These are phyloP conservation scores for Gryllus longicercus DNA, from an alignment of 2,888 invertebrate species.

Conservation along the genomic window DNA sequence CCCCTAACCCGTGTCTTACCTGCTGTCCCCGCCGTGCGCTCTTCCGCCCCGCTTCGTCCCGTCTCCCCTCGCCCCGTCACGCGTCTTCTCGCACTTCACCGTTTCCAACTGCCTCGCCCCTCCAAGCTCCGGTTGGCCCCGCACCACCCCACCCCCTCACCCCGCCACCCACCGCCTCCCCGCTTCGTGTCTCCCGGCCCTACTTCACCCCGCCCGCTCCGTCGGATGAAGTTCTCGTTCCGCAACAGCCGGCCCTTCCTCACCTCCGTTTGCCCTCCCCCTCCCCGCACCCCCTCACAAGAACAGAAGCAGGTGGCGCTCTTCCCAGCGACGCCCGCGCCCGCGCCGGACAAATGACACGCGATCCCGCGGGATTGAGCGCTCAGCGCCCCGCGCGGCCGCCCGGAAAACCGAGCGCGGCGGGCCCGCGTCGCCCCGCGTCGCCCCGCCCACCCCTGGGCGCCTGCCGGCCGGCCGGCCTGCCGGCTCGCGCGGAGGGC, in stretches of 20 bases:
- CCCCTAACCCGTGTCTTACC: no score
- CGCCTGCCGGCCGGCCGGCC: neutral
- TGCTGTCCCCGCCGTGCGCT: no score
- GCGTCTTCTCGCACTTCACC: no score
- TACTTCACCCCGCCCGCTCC: neutral
- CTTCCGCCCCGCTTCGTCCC: no score
- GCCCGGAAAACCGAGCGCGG: neutral
- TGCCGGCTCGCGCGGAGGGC: neutral
- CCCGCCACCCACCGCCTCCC: neutral
- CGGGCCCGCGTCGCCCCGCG: neutral
- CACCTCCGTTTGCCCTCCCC: neutral
- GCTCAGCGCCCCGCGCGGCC: constrained; percentile 23
- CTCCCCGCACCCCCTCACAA: neutral
- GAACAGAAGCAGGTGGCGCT: constrained; percentile 24
- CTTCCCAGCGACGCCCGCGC: constrained; percentile 29
- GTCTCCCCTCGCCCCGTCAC: no score
- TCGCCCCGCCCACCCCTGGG: neutral
- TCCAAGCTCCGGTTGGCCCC: no score
- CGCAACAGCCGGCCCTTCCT: no score
- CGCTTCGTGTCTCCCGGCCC: neutral
- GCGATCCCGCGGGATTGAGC: constrained; percentile 32
- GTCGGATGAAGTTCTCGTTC: neutral
- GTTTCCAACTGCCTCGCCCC: no score
- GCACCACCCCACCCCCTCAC: no score
- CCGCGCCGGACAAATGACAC: constrained; percentile 32